phyloP scores from a whole-genome alignment of 2,888 invertebrate species.

The Carcina quercana region DNA sequence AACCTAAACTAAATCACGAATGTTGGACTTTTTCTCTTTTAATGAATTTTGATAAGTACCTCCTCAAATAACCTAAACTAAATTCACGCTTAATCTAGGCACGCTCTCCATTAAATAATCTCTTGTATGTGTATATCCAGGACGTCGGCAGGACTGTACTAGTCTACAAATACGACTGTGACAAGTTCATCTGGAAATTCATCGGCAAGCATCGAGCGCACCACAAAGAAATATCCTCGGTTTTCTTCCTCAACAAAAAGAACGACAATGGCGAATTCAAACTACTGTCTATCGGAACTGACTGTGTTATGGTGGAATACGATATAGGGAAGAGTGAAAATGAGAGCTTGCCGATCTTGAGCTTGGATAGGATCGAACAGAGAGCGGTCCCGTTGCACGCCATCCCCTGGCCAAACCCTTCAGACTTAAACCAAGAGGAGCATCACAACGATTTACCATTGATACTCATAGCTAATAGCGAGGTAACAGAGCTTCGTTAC shows the following conservation, averaged over 20 bases:
- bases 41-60: too few relatives aligned
- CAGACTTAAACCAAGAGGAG: constrained; percentile 27
- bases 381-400: constrained; percentile 72
- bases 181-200: constrained; percentile 58
- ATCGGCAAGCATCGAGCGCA: constrained; percentile 78
- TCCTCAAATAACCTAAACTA: too few relatives aligned
- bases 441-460: constrained; percentile 38
- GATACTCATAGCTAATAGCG: constrained; percentile 76
- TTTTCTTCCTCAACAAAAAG: constrained; percentile 68
- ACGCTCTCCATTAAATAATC: too few relatives aligned
- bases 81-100: too few relatives aligned
- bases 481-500: too few relatives aligned
- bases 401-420: constrained; percentile 46
- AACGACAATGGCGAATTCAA: constrained; percentile 44
- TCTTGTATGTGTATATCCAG: too few relatives aligned
- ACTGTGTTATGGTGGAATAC: constrained; percentile 76
- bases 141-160: constrained; percentile 68
- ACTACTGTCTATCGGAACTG: constrained; percentile 75
- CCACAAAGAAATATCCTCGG: constrained; percentile 68
- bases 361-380: constrained; percentile 77
- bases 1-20: too few relatives aligned
- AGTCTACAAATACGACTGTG: constrained; percentile 56
- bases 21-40: too few relatives aligned
- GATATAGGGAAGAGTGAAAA: constrained; percentile 59
- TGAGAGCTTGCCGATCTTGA: constrained; percentile 49